phyloP scores from a whole-genome alignment of 2,113 vertebrate species.

The Ginglymostoma cirratum region DNA sequence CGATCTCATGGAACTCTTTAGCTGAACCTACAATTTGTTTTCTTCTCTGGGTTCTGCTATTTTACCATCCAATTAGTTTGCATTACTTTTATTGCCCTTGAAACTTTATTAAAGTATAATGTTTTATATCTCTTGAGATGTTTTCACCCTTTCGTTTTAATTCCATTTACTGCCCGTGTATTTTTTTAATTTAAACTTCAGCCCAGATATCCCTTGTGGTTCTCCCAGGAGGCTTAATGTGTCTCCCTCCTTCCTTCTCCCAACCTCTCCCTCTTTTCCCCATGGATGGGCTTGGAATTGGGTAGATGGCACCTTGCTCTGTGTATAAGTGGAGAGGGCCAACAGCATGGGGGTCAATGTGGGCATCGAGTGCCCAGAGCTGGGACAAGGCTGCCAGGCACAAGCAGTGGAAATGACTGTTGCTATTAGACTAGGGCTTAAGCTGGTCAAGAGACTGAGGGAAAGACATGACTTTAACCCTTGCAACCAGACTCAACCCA shows the following conservation, averaged over 20 bases:
- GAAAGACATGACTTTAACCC: no score
- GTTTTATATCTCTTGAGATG: neutral
- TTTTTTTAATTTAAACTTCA: neutral
- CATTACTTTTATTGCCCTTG: no score
- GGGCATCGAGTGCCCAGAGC: no score
- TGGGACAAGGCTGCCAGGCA: no score
- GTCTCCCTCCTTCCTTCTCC: neutral
- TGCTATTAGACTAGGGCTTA: no score
- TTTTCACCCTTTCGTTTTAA: neutral
- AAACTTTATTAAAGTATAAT: neutral
- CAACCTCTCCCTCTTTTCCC: neutral
- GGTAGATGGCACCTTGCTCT: no score
- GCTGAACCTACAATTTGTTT: neutral
- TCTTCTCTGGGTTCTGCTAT: neutral
- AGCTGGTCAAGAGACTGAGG: no score
- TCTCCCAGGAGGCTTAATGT: neutral
- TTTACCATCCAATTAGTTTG: neutral
- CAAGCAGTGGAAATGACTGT: no score
- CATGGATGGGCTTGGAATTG: no score
- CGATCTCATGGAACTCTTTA: neutral
- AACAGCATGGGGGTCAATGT: no score
- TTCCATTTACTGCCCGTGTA: neutral
- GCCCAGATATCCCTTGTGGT: neutral
- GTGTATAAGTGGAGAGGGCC: no score
- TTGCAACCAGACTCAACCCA: no score